Base-by-base conservation (phyloP, 2,797 vertebrate genomes). In the Bradypodion pumilum region DNA sequence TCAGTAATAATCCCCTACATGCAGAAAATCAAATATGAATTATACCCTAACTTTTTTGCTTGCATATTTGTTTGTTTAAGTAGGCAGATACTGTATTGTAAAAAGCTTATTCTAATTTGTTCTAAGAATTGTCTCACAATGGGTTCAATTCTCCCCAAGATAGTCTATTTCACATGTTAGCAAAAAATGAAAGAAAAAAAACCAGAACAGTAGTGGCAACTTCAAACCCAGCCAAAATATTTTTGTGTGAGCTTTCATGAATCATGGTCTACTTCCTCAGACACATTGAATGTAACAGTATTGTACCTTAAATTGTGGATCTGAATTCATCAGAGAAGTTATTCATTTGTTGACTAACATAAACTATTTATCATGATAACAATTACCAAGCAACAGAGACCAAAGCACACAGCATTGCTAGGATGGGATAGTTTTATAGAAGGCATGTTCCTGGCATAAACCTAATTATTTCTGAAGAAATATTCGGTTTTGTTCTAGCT, bases 341-440 rank as follows among this genome's bases (percentile, higher is more conserved):
- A 75, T 80, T 81, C 59, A 72, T 44, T 63, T 76, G 81, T 46
- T 87, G 75, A 40, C 15, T n/a, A 69, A 32, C 27, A 46, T 80
- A 75, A 52, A 81, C 75, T 83, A 25, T 37, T 92, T 89, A 89
- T 85, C 75, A 85, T 89, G 82, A 86, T 15, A 74, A 5, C 59
- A 88, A 75, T 87, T 80, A 68, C 83, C 32, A 88, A 87, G 79
- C 21, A 23, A 7, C 63, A 74, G 65, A 52, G 44, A 35, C 29
- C 75, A 46, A 76, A n/a, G 21, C 40, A 83, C 59, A 29, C 25
- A 60, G 9, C 3, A n/a, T 37, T 85, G 52, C 76, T 25, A 25
- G 56, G 86, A 82, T 88, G 72, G 81, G 89, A 88, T 10, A 15
- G 3, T 27, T 82, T 90, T 16, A 66, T n/a, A 32, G 32, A 19